These are phyloP conservation scores for Pangasius krempfi DNA, from an alignment of 2,797 vertebrate genomes.

Conservation along the genomic window DNA sequence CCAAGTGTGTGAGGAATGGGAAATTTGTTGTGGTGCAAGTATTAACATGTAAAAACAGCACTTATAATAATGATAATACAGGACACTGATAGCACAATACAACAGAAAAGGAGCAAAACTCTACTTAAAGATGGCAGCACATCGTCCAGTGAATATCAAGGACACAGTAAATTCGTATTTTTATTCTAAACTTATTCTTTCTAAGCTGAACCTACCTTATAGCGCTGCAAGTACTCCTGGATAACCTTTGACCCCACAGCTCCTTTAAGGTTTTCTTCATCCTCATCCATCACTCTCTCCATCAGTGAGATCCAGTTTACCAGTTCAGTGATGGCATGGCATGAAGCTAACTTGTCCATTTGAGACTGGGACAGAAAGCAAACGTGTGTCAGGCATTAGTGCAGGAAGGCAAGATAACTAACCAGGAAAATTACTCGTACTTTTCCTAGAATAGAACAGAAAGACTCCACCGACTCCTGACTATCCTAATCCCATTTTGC, in stretches of 20 bases:
- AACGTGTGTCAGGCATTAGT: slow-evolving; percentile 32
- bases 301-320: slow-evolving; percentile 94
- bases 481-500: background rate
- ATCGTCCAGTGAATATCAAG: background rate
- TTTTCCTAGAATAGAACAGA: slow-evolving; percentile 9
- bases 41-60: background rate
- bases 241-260: slow-evolving; percentile 84
- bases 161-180: background rate
- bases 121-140: background rate
- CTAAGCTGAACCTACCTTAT: slow-evolving; percentile 81
- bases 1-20: background rate
- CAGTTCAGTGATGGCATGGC: slow-evolving; percentile 91
- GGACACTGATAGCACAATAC: background rate
- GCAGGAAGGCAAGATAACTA: background rate
- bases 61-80: background rate
- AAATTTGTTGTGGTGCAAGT: background rate
- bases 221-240: slow-evolving; percentile 87
- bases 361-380: slow-evolving; percentile 79
- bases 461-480: background rate
- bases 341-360: slow-evolving; percentile 95
- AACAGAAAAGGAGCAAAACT: background rate
- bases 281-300: slow-evolving; percentile 90
- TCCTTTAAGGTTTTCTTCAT: slow-evolving; percentile 87
- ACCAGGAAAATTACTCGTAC: background rate
- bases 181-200: background rate